Conservation (phyloP, 2,888 invertebrate genomes). For the Cheilosia variabilis region DNA sequence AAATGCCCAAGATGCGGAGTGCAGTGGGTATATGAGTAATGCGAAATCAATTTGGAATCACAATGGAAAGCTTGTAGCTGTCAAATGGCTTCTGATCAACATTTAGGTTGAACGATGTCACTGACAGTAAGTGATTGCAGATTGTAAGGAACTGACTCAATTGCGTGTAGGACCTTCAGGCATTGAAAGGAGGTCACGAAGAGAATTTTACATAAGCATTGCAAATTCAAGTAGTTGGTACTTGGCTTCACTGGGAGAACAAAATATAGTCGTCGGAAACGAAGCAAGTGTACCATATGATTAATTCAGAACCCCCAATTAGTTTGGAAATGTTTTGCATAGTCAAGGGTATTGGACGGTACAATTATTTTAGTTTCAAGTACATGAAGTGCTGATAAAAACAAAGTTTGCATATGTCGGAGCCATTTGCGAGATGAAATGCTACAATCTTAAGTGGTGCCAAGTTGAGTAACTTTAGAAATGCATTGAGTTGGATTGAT, state of each 20-base stretch:
- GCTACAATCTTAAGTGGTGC: neutral
- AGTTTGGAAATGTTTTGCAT: neutral
- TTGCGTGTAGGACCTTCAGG: neutral
- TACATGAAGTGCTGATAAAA: too few relatives aligned
- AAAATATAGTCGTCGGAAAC: neutral
- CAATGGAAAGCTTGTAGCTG: constrained; percentile 21
- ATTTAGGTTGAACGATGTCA: constrained; percentile 35
- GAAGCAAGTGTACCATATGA: neutral
- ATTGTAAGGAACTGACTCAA: neutral
- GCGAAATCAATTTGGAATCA: constrained; percentile 53
- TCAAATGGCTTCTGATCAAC: constrained; percentile 44
- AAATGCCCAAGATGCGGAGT: constrained; percentile 28
- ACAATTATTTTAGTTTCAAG: too few relatives aligned
- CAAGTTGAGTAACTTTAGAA: too few relatives aligned
- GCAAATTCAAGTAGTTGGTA: constrained; percentile 2
- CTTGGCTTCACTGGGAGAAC: too few relatives aligned
- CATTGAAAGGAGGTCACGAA: neutral
- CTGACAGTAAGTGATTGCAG: neutral
- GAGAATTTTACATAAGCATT: constrained; percentile 12
- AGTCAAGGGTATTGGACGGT: neutral
- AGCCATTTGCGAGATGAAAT: too few relatives aligned
- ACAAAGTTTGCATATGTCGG: too few relatives aligned
- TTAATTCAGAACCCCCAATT: constrained; percentile 10
- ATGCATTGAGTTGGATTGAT: too few relatives aligned
- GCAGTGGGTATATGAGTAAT: constrained; percentile 23